phyloP scores from a whole-genome alignment of 2,888 invertebrate genomes.

The Idaea aversata region DNA sequence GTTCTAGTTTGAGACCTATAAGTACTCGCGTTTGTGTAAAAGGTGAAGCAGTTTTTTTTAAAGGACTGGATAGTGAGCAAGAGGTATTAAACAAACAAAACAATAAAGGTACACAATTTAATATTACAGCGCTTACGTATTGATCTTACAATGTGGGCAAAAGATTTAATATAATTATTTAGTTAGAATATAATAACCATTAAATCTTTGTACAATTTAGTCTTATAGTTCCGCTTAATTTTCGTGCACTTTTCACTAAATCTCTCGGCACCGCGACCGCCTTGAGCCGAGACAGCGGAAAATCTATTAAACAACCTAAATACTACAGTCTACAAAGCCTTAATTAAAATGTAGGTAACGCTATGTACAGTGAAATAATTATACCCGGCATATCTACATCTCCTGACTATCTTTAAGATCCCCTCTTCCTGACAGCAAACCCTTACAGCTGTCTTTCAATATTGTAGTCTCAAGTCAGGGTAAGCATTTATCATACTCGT shows the following conservation, averaged over 20 bases:
- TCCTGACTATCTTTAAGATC: neutral
- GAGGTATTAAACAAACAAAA: neutral
- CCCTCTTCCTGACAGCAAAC: conserved; percentile 28
- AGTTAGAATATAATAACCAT: no score
- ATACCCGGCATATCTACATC: neutral
- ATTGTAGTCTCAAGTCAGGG: neutral
- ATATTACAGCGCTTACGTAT: neutral
- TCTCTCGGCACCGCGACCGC: no score
- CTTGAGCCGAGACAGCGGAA: no score
- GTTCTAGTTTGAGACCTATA: neutral
- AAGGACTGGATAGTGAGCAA: neutral
- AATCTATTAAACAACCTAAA: no score
- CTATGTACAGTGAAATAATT: no score
- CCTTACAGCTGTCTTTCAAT: conserved; percentile 13
- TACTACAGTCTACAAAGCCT: no score
- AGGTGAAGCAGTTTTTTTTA: neutral
- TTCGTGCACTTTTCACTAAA: no score
- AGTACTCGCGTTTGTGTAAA: neutral
- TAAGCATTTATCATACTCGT: conserved; percentile 26
- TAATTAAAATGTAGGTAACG: no score
- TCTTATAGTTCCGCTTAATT: no score
- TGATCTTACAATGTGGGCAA: no score
- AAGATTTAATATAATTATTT: no score
- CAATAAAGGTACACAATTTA: neutral
- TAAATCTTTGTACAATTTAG: no score